Base-by-base conservation (phyloP, 2,113 vertebrate species). In the Aramus guarauna region DNA sequence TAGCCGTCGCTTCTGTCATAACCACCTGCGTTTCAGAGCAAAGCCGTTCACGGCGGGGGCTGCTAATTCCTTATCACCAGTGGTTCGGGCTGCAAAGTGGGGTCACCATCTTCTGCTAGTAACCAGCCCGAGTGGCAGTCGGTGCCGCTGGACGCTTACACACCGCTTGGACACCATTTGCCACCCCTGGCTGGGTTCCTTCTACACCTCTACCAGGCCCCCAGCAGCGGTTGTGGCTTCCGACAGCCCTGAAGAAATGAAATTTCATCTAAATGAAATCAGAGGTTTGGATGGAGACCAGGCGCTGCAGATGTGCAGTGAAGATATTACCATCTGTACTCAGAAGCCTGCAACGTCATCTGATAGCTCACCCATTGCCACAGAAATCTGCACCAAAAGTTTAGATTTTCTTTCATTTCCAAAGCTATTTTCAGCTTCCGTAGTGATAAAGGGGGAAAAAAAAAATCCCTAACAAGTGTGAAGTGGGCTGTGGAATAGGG, bases 151-250 rank as follows among this genome's bases (percentile, higher is more conserved):
- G 18, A 11, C 50, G 39, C 41, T 47, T n/a, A 21, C 9, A 20
- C 2, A 3, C 21, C 0, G 3, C 76, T 85, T 8, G 27, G 64
- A 47, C 0, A 7, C n/a, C 6, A 19, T 59, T 69, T 0, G 1
- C 18, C 18, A 64, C 5, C 27, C 29, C 50, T 1, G 3, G 23
- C 36, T 52, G 34, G 15, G 36, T 32, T 76, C 47, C 27, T 72
- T 62, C 78, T 50, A 18, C 45, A 22, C 56, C 45, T 72, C 52
- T 32, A 24, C 29, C 26, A 27, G 66, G 50, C 9, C 13, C 43
- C 74, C 53, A 56, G 68, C 37, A 69, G 55, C 56, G 20, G 32
- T 0, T 45, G 41, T n/a, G n/a, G 12, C 56, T 88, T 68, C 58
- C 32, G 36, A 13, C 19, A 50, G 63, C 39, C 36, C 22, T 22